Conservation (phyloP, 2,113 vertebrate species). For the Ctenodactylus gundi region DNA sequence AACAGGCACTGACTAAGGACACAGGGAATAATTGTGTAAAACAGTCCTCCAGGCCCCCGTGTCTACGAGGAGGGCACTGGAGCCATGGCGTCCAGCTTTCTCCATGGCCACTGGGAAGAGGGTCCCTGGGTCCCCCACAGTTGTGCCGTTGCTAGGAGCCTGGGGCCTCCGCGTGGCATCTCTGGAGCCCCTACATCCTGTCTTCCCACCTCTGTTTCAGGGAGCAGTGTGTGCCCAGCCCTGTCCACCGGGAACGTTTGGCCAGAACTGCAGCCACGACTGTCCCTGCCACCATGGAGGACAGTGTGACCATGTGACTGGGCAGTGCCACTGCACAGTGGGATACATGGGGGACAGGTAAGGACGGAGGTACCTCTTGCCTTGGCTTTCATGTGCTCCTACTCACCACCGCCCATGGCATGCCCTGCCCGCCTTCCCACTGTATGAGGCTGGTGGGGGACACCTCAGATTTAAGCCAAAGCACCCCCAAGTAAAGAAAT, state of each 20-base stretch:
- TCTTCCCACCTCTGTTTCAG: constrained; percentile 81
- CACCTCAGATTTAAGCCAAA: too few relatives aligned
- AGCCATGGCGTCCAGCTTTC: background rate
- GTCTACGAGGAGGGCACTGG: background rate
- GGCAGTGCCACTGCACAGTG: constrained; percentile 93
- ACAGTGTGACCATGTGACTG: constrained; percentile 95
- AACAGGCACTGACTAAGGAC: background rate
- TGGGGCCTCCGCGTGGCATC: background rate
- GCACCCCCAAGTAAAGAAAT: background rate
- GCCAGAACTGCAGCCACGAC: constrained; percentile 97
- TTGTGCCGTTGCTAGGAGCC: background rate
- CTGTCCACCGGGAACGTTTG: constrained; percentile 93
- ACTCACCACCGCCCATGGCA: background rate
- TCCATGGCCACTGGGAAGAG: background rate
- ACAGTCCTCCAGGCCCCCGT: background rate
- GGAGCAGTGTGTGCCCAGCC: constrained; percentile 97
- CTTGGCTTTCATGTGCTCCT: background rate
- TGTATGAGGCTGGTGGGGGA: too few relatives aligned
- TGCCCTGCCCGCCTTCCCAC: background rate
- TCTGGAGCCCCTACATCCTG: background rate
- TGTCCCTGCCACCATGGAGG: constrained; percentile 97
- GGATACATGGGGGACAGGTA: constrained; percentile 98
- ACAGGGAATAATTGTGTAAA: background rate
- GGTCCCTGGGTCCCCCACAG: background rate
- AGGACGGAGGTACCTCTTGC: background rate